Base-by-base conservation (phyloP, 1,140 invertebrate species). In the Fopius arisanus region DNA sequence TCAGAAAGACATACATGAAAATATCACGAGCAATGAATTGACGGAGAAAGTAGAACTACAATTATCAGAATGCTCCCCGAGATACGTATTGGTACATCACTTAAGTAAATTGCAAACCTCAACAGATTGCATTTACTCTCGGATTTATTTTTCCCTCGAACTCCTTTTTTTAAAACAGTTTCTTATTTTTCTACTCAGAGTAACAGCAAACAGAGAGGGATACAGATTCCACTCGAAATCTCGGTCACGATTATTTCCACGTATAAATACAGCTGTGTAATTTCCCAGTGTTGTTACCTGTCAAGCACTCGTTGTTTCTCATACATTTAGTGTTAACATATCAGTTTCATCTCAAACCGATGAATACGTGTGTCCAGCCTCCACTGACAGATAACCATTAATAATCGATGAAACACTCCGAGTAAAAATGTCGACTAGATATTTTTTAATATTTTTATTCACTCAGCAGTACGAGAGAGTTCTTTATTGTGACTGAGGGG, bases 191-290 rank as follows among this genome's bases (percentile, higher is more conserved):
- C 51, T 51, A 16, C 26, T 33, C 48, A 21, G 19, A 62, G 40
- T 19, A 48, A 48, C n/a, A 7, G 43, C 33, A 48, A 48, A 19
- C 43, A 14, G 43, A 23, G n/a, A n/a, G n/a, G n/a, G n/a, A n/a
- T n/a, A 63, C 21, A 16, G 37, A 63, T 37, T 31, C 23, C 54
- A 63, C 69, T 71, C 14, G 59, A 29, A 63, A 71, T 71, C 54
- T 71, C 69, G 54, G 33, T 71, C 69, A 71, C 69, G 54, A 63
- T 71, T 28, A 71, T 71, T 31, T 33, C 37, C 29, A n/a, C 31
- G 41, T 63, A 63, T 71, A 63, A 54, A 37, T 71, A 23, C 31
- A 40, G 26, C 63, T 33, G 28, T 26, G 21, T 33, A 69, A 69
- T 29, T 16, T 48, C 43, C n/a, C 43, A 12, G 14, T 16, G 3